These are phyloP conservation scores for Cuculus canorus DNA, from an alignment of 2,797 vertebrate species.

Conservation along the genomic window DNA sequence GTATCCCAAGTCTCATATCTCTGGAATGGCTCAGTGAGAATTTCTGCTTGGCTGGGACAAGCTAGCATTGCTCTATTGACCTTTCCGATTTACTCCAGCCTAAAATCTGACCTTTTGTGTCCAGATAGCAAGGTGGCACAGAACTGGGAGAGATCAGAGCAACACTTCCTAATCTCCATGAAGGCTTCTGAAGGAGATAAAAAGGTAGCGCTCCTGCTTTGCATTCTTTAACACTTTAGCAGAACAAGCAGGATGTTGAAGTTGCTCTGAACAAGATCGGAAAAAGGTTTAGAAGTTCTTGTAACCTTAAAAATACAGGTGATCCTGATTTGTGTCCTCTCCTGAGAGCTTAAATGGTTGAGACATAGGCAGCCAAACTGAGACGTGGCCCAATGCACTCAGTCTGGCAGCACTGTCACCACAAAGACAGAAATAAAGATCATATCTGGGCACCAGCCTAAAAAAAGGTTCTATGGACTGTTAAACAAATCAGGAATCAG, in stretches of 20 bases:
- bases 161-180: slow-evolving; percentile 48
- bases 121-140: slow-evolving; percentile 40
- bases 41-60: not conserved
- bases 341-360: not conserved
- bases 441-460: not conserved
- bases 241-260: not conserved
- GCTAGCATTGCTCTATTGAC: not conserved
- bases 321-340: not conserved
- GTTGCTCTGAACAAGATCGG: not conserved
- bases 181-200: slow-evolving; percentile 52
- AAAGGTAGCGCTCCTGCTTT: slow-evolving; percentile 19
- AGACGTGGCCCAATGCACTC: not conserved
- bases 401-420: not conserved
- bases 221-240: slow-evolving; percentile 25
- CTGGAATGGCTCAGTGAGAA: not conserved
- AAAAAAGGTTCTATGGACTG: not conserved
- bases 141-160: slow-evolving; percentile 43
- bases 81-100: slow-evolving; percentile 4
- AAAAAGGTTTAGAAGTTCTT: not conserved
- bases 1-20: not conserved
- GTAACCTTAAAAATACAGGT: slow-evolving; percentile 17
- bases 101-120: slow-evolving; percentile 44
- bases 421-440: slow-evolving; percentile 35
- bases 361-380: not conserved
- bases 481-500: slow-evolving; percentile 40